Evolutionary conservation across 1,140 invertebrate species (phyloP), one percentile per base, ranked within the genome.

Genomic region (Drosophila ercepeae): DNA sequence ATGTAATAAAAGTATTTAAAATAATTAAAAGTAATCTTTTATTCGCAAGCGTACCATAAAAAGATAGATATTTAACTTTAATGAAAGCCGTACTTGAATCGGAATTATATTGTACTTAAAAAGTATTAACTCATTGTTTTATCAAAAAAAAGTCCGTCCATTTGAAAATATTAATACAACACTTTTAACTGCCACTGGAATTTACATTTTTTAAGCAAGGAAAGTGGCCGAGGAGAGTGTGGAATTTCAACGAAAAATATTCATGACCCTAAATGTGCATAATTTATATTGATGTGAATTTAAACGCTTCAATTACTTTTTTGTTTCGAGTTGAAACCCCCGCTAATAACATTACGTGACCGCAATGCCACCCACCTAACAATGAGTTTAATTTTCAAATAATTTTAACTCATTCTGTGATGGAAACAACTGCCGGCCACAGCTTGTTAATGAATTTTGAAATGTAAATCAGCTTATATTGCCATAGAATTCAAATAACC

Each of bases 281-380:
- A 75, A 58, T 78, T 77, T 57, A 72, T 57, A 77, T 72, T 77
- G 49, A 78, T 77, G 67, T 39, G 36, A 50, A 44, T 72, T 77
- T 78, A 72, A 76, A 71, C 59, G 65, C 74, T 55, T 53, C 34
- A 53, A 78, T 58, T 54, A 65, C 14, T 39, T 46, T 51, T 60
- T 60, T 52, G 23, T 23, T 34, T n/a, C 5, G 6, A 34, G 1
- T 25, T 39, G n/a, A 23, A 18, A n/a, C 13, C 14, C 5, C 41
- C 19, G 3, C 11, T 23, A 27, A 42, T 13, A 57, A 67, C 18
- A 39, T 51, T 70, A 9, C 25, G 7, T 21, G 42, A 39, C 45
- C 32, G 19, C 48, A 41, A 9, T 13, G 32, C 29, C 23, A 42
- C 61, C 48, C 23, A 39, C 16, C 16, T 54, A 29, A 14, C 57